Evolutionary conservation across 2,888 invertebrate genomes (phyloP).

Genomic region (Geotrupes spiniger): DNA sequence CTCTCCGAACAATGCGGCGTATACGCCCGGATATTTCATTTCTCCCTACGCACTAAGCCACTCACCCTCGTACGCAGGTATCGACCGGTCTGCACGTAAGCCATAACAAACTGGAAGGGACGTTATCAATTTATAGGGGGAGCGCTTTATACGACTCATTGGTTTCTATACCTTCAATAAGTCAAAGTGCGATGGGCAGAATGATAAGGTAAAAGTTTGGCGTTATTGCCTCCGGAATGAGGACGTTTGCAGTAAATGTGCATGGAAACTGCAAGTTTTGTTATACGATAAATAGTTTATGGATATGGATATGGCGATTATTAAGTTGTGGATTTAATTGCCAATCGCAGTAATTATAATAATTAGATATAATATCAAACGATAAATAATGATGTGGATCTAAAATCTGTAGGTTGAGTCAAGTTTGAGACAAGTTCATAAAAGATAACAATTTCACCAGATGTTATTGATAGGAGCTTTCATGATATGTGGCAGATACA

Average conservation of each 20-base stretch:
- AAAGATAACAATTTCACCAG: too few relatives aligned
- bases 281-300: too few relatives aligned
- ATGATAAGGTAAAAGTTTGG: slow-evolving; percentile 18
- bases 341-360: too few relatives aligned
- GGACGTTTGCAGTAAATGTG: neutral
- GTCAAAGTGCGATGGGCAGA: slow-evolving; percentile 23
- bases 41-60: slow-evolving; percentile 24
- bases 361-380: too few relatives aligned
- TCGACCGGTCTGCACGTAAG: slow-evolving; percentile 20
- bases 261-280: too few relatives aligned
- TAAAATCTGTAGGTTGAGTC: too few relatives aligned
- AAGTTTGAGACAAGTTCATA: too few relatives aligned
- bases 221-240: neutral
- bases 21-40: slow-evolving; percentile 18
- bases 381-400: too few relatives aligned
- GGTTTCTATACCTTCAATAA: slow-evolving; percentile 25
- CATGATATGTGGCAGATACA: too few relatives aligned
- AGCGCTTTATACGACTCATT: slow-evolving; percentile 30
- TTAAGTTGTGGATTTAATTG: too few relatives aligned
- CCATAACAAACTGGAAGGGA: slow-evolving; percentile 24
- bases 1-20: slow-evolving; percentile 8
- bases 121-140: slow-evolving; percentile 29
- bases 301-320: too few relatives aligned
- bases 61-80: slow-evolving; percentile 19
- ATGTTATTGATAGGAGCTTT: too few relatives aligned